Base-by-base conservation (phyloP, 2,797 vertebrate species). In the Apogon hyalosoma region DNA sequence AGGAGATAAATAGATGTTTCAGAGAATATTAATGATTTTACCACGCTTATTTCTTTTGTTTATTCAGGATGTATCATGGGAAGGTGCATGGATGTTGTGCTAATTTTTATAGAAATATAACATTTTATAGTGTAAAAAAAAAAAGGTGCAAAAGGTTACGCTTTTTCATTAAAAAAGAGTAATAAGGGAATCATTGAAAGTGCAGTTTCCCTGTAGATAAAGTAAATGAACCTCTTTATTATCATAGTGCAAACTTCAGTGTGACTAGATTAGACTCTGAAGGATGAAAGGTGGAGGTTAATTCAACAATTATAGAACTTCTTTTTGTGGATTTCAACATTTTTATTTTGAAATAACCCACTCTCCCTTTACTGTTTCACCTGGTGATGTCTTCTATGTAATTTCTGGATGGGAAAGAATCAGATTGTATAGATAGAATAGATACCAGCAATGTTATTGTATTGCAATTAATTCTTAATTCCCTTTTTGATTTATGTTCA, bases 181-280 rank as follows among this genome's bases (percentile, higher is more conserved):
- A 85, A 75, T 73, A 60, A 71, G 67, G 48, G 75, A 76, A 85
- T 77, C 59, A 87, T 67, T 48, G 61, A 43, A 75, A 84, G 24
- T 15, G 16, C 13, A 52, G 43, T 75, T 62, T 70, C n/a, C 81
- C 85, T 76, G 85, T 64, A 81, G 86, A 87, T 79, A 73, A 71
- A 76, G 58, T 43, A 82, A 84, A 89, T 83, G 42, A 77, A 81
- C 63, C 52, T 80, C n/a, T 78, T 85, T 77, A 90, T 85, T 79
- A 58, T 63, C 66, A 63, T n/a, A n/a, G 57, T 65, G 52, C 53
- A 60, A 78, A 79, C 47, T 74, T 82, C 40, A 73, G 72, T 71
- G 63, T 68, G 60, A 53, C 41, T 18, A 58, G n/a, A 79, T 69
- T 68, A 79, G 53, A 42, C 70, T 66, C 49, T 43, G 55, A 18